These are phyloP conservation scores for Ctenopoma kingsleyae DNA, from an alignment of 2,797 vertebrate species.

Conservation along the genomic window DNA sequence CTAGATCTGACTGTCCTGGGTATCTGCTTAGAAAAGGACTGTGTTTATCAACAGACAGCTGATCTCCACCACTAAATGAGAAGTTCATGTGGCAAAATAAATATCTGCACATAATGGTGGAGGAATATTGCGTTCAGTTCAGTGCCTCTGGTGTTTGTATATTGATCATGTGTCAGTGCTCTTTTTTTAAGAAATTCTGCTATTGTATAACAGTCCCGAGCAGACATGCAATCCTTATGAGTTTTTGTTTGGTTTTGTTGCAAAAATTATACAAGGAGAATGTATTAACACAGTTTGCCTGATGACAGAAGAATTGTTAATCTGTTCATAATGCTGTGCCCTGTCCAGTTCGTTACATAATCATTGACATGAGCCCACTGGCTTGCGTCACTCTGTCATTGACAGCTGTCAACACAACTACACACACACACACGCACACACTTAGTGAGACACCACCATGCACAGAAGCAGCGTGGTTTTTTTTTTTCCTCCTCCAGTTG, in stretches of 20 bases:
- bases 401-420: constrained; percentile 84
- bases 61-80: constrained; percentile 67
- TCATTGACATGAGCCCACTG: constrained; percentile 80
- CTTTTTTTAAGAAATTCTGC: constrained; percentile 25
- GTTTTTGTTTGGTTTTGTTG: constrained; percentile 51
- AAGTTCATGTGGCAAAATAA: constrained; percentile 54
- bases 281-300: constrained; percentile 70
- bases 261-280: constrained; percentile 55
- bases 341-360: constrained; percentile 86
- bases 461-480: constrained; percentile 24
- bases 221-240: constrained; percentile 27
- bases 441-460: constrained; percentile 6
- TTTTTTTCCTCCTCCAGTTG: constrained; percentile 16
- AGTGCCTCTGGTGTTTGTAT: constrained; percentile 29
- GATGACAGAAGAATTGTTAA: constrained; percentile 68
- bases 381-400: constrained; percentile 84
- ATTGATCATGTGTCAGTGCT: constrained; percentile 33
- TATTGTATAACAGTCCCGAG: constrained; percentile 27
- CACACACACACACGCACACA: constrained; percentile 31
- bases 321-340: constrained; percentile 77
- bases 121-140: constrained; percentile 32
- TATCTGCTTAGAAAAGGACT: constrained; percentile 67
- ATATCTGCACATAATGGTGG: constrained; percentile 46
- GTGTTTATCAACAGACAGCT: constrained; percentile 73
- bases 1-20: constrained; percentile 66